phyloP scores from a whole-genome alignment of 2,888 invertebrate species.

The Fragum sueziense region DNA sequence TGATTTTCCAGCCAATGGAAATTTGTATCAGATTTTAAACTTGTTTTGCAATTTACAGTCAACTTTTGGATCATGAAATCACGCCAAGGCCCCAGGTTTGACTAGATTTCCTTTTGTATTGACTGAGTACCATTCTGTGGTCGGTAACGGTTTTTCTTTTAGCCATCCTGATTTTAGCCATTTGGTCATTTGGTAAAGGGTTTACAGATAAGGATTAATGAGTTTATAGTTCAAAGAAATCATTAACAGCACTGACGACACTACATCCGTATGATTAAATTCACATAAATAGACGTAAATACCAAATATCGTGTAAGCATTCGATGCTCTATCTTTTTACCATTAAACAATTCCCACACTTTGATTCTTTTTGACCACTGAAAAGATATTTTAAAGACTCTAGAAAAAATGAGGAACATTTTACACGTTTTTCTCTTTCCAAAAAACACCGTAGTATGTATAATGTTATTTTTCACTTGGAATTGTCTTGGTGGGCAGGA shows the following conservation, averaged over 20 bases:
- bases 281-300: not conserved
- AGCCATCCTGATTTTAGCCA: not conserved
- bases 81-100: too few species aligned
- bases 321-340: not conserved
- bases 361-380: not conserved
- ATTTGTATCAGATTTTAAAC: too few species aligned
- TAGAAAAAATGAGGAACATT: not conserved
- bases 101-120: too few species aligned
- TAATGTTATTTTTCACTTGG: too few species aligned
- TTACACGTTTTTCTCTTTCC: too few species aligned
- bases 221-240: conserved; percentile 10
- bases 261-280: conserved; percentile 5
- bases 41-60: too few species aligned
- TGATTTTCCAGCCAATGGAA: too few species aligned
- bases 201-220: not conserved
- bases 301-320: conserved; percentile 15
- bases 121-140: too few species aligned
- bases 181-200: not conserved
- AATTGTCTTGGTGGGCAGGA: too few species aligned
- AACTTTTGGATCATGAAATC: too few species aligned
- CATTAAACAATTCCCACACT: not conserved
- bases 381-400: not conserved
- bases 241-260: not conserved
- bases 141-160: too few species aligned
- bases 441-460: too few species aligned